phyloP scores from a whole-genome alignment of 2,797 vertebrate genomes.

The Miichthys miiuy region DNA sequence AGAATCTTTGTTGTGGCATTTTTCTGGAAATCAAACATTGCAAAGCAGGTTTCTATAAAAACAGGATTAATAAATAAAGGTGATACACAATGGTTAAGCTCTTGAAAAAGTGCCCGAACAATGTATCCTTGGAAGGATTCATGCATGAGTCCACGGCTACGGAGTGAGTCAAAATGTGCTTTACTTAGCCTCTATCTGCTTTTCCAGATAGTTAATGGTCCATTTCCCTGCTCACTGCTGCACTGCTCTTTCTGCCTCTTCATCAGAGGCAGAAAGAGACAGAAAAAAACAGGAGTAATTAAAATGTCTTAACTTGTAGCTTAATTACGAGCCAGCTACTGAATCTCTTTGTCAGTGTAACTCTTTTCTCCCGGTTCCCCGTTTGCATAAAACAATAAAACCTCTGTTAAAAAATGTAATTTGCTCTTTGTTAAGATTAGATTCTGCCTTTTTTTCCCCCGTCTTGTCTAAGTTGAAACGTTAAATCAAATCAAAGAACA shows the following conservation, averaged over 20 bases:
- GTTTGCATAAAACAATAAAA: slow-evolving; percentile 81
- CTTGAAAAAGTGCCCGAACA: slow-evolving; percentile 22
- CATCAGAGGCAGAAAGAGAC: slow-evolving; percentile 65
- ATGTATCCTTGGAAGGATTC: slow-evolving; percentile 23
- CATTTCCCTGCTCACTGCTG: slow-evolving; percentile 56
- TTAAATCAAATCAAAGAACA: slow-evolving; percentile 78
- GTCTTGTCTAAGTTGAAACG: slow-evolving; percentile 78
- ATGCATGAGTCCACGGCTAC: slow-evolving; percentile 29
- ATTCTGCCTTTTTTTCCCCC: slow-evolving; percentile 63
- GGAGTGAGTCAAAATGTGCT: slow-evolving; percentile 55
- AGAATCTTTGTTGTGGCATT: slow-evolving; percentile 17
- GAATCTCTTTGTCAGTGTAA: slow-evolving; percentile 78
- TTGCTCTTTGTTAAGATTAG: slow-evolving; percentile 84
- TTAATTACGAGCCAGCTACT: slow-evolving; percentile 81
- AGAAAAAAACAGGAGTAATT: slow-evolving; percentile 80
- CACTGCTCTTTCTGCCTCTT: slow-evolving; percentile 44
- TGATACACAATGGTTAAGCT: slow-evolving; percentile 25
- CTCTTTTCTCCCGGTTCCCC: slow-evolving; percentile 57
- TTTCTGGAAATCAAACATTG: slow-evolving; percentile 25
- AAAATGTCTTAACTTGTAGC: slow-evolving; percentile 82
- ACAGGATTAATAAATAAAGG: slow-evolving; percentile 28
- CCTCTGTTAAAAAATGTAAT: slow-evolving; percentile 75
- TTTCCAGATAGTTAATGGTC: slow-evolving; percentile 64
- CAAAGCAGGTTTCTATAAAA: slow-evolving; percentile 36
- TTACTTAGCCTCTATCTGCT: slow-evolving; percentile 62